Base-by-base conservation (phyloP, 2,888 invertebrate genomes). In the Eristalis arbustorum region DNA sequence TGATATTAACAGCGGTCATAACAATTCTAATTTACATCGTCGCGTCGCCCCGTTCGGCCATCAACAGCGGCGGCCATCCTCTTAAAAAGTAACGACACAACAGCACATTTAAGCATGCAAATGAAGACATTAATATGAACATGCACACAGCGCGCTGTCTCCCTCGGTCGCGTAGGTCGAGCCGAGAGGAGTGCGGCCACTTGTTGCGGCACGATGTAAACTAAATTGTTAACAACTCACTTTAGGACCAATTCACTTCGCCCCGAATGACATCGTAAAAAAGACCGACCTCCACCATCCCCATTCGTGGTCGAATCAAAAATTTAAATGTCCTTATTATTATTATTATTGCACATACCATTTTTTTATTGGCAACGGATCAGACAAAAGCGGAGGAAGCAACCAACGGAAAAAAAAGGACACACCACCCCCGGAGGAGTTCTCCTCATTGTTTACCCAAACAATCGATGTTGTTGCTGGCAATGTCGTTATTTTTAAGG, bases 171-270 rank as follows among this genome's bases (percentile, higher is more conserved):
- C 10, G 0, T 6, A 31, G 3, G 18, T 10, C 31, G 10, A 3
- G 10, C 42, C 62, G 31, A 8, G 34, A 18, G 22, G 28, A 28
- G 3, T 10, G 5, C 18, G 14, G 22, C 42, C 73, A 67, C 84
- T 84, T 84, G 84, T 84, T 84, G 84, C 62, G 23, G 57, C 59
- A 14, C 31, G 63, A 78, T 78, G 78, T 82, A 79, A 83, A 87
- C 79, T 72, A 83, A 83, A 83, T 87, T 82, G 87, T 87, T 87
- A 87, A 87, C 87, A 87, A 75, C 66, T 87, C 87, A 74, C 82
- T 83, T 87, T 62, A 87, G 82, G 78, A 83, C 72, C 82, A 75
- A 80, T 80, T 73, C 72, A 81, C 82, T 79, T 82, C 75, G 61
- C 82, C 75, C 81, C 61, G 64, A 85, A 85, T 61, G 85, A 40